These are phyloP conservation scores for Chelidonichthys spinosus DNA, from an alignment of 2,797 vertebrate species.

Conservation along the genomic window DNA sequence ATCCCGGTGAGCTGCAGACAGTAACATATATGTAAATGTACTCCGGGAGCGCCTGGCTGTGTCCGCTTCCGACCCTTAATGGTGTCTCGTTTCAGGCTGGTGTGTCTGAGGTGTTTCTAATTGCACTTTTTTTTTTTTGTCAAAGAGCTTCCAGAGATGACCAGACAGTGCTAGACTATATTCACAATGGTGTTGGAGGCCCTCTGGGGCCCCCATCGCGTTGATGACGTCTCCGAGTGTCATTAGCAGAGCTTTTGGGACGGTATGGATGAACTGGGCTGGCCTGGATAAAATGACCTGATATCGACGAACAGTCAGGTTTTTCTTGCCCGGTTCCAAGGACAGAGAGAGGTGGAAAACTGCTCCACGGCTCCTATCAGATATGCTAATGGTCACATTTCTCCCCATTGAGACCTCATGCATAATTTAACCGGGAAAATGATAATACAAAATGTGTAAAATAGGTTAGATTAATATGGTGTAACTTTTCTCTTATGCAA, in stretches of 20 bases:
- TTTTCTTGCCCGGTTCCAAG: conserved; percentile 79
- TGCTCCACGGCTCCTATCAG: conserved; percentile 78
- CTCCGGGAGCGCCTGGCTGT: conserved; percentile 56
- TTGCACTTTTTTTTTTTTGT: conserved; percentile 68
- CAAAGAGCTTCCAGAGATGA: conserved; percentile 70
- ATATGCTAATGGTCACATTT: conserved; percentile 87
- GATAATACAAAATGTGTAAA: conserved; percentile 81
- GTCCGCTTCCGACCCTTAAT: conserved; percentile 63
- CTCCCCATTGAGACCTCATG: conserved; percentile 83
- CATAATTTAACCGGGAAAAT: conserved; percentile 84
- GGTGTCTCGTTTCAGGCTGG: conserved; percentile 76
- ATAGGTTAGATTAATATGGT: conserved; percentile 77
- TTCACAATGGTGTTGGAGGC: conserved; percentile 68
- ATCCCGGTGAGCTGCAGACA: conserved; percentile 62
- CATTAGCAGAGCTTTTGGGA: conserved; percentile 72
- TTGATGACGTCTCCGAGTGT: conserved; percentile 69
- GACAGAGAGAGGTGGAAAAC: conserved; percentile 79
- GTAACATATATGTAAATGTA: conserved; percentile 79
- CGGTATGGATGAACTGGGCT: conserved; percentile 71
- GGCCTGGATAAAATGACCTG: conserved; percentile 83
- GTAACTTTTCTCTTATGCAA: conserved; percentile 73
- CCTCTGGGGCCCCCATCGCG: conserved; percentile 63
- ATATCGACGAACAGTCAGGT: conserved; percentile 87
- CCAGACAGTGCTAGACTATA: conserved; percentile 76
- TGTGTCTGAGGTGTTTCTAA: conserved; percentile 80